Evolutionary conservation across 2,888 invertebrate species (phyloP).

Genomic region (Polia nebulosa): DNA sequence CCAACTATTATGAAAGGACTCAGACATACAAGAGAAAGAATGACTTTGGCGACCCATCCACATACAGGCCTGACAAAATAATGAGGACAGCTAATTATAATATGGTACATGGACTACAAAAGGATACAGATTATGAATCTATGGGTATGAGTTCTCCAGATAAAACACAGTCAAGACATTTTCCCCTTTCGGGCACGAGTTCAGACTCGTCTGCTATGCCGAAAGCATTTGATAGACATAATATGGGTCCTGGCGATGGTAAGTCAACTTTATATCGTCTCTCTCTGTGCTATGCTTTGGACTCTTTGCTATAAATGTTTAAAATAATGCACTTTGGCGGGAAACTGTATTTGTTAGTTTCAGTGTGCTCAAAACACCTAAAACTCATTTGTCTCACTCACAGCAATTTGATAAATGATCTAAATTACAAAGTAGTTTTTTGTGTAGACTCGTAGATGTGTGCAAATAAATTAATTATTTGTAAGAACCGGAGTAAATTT

Average conservation of each 20-base stretch:
- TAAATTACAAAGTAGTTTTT: slow-evolving; percentile 15
- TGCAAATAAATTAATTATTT: slow-evolving; percentile 9
- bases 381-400: slow-evolving; percentile 50
- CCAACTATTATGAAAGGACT: slow-evolving; percentile 83
- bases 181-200: slow-evolving; percentile 78
- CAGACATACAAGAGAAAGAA: slow-evolving; percentile 85
- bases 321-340: slow-evolving; percentile 65
- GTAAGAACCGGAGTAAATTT: slow-evolving; percentile 20
- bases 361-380: slow-evolving; percentile 63
- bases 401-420: slow-evolving; percentile 33
- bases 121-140: slow-evolving; percentile 79
- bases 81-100: slow-evolving; percentile 82
- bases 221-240: slow-evolving; percentile 85
- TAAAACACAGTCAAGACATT: slow-evolving; percentile 79
- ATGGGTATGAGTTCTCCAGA: slow-evolving; percentile 76
- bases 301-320: slow-evolving; percentile 69
- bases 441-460: slow-evolving; percentile 4
- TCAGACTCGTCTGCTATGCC: slow-evolving; percentile 77
- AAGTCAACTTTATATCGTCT: slow-evolving; percentile 71
- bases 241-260: slow-evolving; percentile 86
- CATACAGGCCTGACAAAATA: slow-evolving; percentile 85
- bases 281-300: slow-evolving; percentile 64
- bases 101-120: slow-evolving; percentile 80
- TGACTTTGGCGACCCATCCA: slow-evolving; percentile 83
- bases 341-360: slow-evolving; percentile 73